These are phyloP conservation scores for Toxotes jaculatrix DNA, from an alignment of 2,113 vertebrate species.

Conservation along the genomic window DNA sequence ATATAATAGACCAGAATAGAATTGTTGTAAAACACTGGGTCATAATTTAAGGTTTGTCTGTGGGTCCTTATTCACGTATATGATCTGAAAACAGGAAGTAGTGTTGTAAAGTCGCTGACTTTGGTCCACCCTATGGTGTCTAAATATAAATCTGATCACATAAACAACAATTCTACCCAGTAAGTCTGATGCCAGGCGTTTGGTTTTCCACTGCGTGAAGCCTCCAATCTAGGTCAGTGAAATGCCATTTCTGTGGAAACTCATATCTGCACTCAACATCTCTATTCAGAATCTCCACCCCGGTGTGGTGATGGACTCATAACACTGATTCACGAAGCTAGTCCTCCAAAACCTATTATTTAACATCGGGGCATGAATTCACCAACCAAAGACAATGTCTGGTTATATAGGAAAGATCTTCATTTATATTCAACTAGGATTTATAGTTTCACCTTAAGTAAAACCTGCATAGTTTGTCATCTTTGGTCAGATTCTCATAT, in stretches of 20 bases:
- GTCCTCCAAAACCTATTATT: too few relatives aligned
- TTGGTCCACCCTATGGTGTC: background rate
- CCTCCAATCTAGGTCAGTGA: conserved; percentile 58
- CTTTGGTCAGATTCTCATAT: background rate
- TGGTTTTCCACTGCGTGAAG: conserved; percentile 34
- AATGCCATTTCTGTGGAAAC: conserved; percentile 68
- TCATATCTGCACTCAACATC: conserved; percentile 52
- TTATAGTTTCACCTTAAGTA: background rate
- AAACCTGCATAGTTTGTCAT: background rate
- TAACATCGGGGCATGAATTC: background rate
- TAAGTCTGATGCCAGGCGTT: conserved; percentile 45
- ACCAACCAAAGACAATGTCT: background rate
- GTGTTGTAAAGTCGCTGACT: background rate
- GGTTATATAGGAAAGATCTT: background rate
- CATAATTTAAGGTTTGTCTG: background rate
- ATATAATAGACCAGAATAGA: background rate
- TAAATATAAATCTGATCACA: conserved; percentile 33
- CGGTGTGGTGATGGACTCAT: background rate
- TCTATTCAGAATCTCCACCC: conserved; percentile 41
- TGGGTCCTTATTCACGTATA: background rate
- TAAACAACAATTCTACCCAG: background rate
- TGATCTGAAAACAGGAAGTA: conserved; percentile 5
- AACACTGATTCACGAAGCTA: conserved; percentile 19
- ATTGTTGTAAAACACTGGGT: background rate
- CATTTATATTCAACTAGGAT: background rate